Evolutionary conservation across 2,113 vertebrate species (phyloP).

Genomic region (Martes martes): DNA sequence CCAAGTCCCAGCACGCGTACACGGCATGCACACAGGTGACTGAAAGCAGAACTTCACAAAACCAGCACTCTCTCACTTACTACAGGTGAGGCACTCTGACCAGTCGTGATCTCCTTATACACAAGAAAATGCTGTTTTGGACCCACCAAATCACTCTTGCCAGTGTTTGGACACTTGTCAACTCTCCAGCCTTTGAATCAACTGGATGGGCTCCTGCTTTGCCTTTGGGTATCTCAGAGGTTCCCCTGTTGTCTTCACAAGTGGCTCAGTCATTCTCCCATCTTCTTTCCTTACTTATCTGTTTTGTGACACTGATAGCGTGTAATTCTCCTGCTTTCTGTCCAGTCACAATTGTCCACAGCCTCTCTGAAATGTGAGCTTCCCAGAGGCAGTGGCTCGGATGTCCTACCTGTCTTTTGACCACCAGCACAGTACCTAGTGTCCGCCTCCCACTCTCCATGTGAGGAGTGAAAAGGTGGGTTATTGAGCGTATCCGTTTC

Average conservation of each 20-base stretch:
- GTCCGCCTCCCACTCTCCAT: background rate
- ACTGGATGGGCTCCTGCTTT: background rate
- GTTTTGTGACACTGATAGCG: background rate
- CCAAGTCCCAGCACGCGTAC: background rate
- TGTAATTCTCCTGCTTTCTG: background rate
- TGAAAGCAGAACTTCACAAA: background rate
- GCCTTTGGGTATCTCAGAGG: background rate
- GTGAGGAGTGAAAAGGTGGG: background rate
- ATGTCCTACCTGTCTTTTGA: background rate
- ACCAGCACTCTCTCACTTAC: background rate
- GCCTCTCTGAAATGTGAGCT: background rate
- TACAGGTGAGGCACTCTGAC: background rate
- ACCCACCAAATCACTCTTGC: background rate
- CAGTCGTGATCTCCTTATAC: background rate
- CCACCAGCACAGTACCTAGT: too few species aligned
- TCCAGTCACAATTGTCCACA: background rate
- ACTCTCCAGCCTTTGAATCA: background rate
- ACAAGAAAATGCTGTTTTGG: background rate
- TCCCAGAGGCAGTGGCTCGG: accelerated
- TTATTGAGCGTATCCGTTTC: background rate
- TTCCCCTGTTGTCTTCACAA: background rate
- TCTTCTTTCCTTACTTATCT: background rate
- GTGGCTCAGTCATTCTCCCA: background rate
- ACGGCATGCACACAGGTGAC: too few species aligned
- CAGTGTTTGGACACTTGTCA: background rate